A percentile compares a stretch with the other conserved stretches of the same genome.
Conservation (phyloP, 2,113 vertebrate species). For the Zapus hudsonius region DNA sequence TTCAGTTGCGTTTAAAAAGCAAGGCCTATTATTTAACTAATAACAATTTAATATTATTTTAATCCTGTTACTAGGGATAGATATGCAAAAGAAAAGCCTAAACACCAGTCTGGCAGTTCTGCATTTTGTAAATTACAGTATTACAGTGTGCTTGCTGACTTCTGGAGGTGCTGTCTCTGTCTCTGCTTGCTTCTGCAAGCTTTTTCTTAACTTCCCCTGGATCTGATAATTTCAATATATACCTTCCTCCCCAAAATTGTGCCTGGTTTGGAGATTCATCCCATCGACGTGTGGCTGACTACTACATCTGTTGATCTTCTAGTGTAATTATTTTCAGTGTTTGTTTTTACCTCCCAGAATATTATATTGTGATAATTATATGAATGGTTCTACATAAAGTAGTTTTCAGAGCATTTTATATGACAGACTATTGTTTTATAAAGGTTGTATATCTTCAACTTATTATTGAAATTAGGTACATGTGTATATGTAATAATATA, state of each 20-base stretch:
- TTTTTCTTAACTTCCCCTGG: too few relatives aligned
- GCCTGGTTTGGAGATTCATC: too few relatives aligned
- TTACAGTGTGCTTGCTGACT: too few relatives aligned
- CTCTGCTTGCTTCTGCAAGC: too few relatives aligned
- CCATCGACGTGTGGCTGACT: too few relatives aligned
- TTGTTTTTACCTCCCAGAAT: neutral
- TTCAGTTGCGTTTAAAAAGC: slow-evolving; percentile 57
- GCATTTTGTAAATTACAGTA: too few relatives aligned
- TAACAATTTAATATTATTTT: slow-evolving; percentile 62
- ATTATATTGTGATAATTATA: neutral
- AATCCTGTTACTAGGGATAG: neutral
- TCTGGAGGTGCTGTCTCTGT: too few relatives aligned
- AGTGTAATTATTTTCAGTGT: neutral
- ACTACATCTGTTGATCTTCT: neutral
- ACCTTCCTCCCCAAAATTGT: too few relatives aligned
- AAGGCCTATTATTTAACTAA: slow-evolving; percentile 67
- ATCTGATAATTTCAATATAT: too few relatives aligned
- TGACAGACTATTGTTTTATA: neutral
- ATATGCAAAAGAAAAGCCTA: too few relatives aligned
- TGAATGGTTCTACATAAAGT: neutral
- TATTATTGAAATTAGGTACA: neutral
- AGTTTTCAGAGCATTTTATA: neutral
- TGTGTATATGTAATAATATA: neutral
- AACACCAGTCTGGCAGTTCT: too few relatives aligned
- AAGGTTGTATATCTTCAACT: neutral